A percentile compares a stretch with the other conserved stretches of the same genome.
Conservation (phyloP, 1,140 invertebrate genomes). For the Leguminivora glycinivorella region DNA sequence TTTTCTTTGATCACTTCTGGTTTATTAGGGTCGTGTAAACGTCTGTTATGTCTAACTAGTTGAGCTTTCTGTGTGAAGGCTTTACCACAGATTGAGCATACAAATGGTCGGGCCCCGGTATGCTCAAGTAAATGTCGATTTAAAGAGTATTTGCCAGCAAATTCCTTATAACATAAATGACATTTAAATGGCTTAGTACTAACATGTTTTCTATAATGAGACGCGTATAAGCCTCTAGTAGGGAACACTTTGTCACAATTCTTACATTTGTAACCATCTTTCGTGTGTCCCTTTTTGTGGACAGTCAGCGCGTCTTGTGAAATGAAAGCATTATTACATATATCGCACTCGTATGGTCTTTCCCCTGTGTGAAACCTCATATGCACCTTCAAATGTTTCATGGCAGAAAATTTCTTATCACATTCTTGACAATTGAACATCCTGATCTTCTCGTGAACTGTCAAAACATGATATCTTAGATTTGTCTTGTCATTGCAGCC, state of each 20-base stretch:
- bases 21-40: not conserved
- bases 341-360: not conserved
- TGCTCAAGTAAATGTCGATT: slow-evolving; percentile 14
- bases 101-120: not conserved
- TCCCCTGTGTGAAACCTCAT: slow-evolving; percentile 23
- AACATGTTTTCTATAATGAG: slow-evolving; percentile 1
- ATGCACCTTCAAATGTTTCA: slow-evolving; percentile 31
- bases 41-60: not conserved
- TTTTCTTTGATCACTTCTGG: not conserved
- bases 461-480: slow-evolving; percentile 26
- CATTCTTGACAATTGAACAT: slow-evolving; percentile 30
- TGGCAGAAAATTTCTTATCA: slow-evolving; percentile 30
- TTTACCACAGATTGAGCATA: not conserved
- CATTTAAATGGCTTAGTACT: slow-evolving; percentile 2
- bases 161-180: slow-evolving; percentile 11
- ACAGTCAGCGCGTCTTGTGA: not conserved
- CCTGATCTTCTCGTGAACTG: slow-evolving; percentile 34
- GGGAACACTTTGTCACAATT: not conserved
- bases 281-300: slow-evolving; percentile 2
- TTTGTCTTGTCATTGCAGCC: slow-evolving; percentile 36
- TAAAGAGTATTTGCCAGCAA: slow-evolving; percentile 14
- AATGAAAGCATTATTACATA: not conserved
- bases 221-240: not conserved
- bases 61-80: not conserved
- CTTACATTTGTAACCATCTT: not conserved